Conservation (phyloP, 2,888 invertebrate genomes). For the Nomada goodeniana region DNA sequence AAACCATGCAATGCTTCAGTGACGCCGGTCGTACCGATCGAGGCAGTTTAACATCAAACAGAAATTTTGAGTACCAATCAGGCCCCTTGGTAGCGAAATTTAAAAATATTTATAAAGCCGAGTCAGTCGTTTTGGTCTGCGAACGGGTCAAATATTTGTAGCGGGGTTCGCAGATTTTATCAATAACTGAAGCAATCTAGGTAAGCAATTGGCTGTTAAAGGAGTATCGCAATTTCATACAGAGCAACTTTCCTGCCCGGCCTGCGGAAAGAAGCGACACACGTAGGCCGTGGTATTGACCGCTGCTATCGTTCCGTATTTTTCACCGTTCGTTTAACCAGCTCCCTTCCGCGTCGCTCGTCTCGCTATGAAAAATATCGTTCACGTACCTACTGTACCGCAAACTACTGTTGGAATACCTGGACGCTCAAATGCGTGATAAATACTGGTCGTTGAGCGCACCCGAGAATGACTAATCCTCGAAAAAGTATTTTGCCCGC, state of each 20-base stretch:
- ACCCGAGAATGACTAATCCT: constrained; percentile 28
- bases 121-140: no score
- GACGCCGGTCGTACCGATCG: no score
- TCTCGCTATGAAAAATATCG: constrained; percentile 70
- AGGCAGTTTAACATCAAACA: no score
- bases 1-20: no score
- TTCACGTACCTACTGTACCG: constrained; percentile 13
- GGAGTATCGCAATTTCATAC: constrained; percentile 75
- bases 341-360: constrained; percentile 65
- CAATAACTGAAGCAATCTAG: constrained; percentile 42
- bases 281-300: constrained; percentile 44
- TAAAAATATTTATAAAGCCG: no score
- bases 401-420: constrained; percentile 28
- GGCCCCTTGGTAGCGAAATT: no score
- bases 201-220: constrained; percentile 50
- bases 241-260: constrained; percentile 55
- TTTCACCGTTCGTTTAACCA: constrained; percentile 65
- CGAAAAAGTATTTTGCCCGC: background rate
- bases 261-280: constrained; percentile 48
- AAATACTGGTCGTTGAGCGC: constrained; percentile 30
- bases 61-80: no score
- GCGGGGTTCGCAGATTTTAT: constrained; percentile 45
- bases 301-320: constrained; percentile 53
- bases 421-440: constrained; percentile 38
- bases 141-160: no score